Percentiles rank a stretch among this genome's conserved stretches.
These are phyloP conservation scores for Perithous albicinctus DNA, from an alignment of 2,888 invertebrate genomes.

Conservation along the genomic window DNA sequence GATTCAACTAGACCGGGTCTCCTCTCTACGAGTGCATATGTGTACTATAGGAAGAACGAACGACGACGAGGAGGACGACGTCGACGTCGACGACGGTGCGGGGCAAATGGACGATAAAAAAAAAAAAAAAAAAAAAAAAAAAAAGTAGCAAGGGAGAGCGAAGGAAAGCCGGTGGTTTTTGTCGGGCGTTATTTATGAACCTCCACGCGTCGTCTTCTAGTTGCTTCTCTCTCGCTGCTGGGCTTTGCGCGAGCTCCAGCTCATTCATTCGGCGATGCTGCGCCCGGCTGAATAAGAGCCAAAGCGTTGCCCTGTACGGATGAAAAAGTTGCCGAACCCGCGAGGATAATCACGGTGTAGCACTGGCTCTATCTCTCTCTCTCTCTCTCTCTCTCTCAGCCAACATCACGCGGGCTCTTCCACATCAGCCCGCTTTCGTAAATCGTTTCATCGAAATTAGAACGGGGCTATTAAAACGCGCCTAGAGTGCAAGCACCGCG, in stretches of 20 bases:
- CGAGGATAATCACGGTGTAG: conserved; percentile 63
- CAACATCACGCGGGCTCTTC: conserved; percentile 29
- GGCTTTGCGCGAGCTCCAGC: neutral
- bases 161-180: conserved; percentile 62
- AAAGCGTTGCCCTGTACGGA: conserved; percentile 29
- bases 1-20: too few relatives aligned
- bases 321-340: conserved; percentile 62
- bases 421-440: conserved; percentile 41
- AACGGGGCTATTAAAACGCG: conserved; percentile 63
- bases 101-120: neutral
- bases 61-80: conserved; percentile 27
- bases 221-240: conserved; percentile 48
- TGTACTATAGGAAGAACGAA: neutral
- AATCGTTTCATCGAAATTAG: conserved; percentile 67
- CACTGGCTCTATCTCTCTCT: conserved; percentile 38
- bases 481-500: conserved; percentile 38
- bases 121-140: too few relatives aligned
- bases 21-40: too few relatives aligned
- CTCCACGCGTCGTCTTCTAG: conserved; percentile 54
- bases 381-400: conserved; percentile 33
- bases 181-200: conserved; percentile 66
- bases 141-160: conserved; percentile 46
- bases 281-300: conserved; percentile 14
- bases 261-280: conserved; percentile 16
- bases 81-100: neutral